Evolutionary conservation across 2,888 invertebrate species (phyloP), one percentile per base, ranked within the genome.

Genomic region (Luperina nickerlii): DNA sequence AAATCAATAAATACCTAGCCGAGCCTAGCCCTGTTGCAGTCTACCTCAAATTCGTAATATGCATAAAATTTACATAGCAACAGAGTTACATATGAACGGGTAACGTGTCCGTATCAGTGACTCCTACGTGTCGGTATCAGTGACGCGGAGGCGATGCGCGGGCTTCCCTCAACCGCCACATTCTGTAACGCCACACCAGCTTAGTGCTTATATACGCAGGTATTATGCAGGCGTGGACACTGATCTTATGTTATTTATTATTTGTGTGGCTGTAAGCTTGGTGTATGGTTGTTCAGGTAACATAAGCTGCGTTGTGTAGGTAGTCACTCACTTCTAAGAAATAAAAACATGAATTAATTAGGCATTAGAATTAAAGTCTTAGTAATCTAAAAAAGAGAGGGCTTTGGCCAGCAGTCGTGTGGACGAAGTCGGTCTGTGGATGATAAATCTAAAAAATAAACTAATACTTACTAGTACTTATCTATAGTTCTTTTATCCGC

Each of bases 151-250:
- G 73, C 67, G n/a, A 69, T 15, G 48, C 68, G 63, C 32, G 18
- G 75, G 66, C 82, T 76, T 79, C 81, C 62, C 65, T 63, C 70
- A 27, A 62, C 66, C 75, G 42, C 77, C 38, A 32, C 79, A 54
- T 85, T 79, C 82, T 80, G 82, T 77, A 87, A 84, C 62, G 27
- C 54, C 42, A 77, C 15, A 72, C 70, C 78, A 74, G 77, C 77
- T 77, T 77, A 51, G 27, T 20, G 27, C 63, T 11, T 32, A 81
- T 32, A 81, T 2, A 74, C 65, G 15, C 45, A 74, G 32, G 73
- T 60, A 65, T 48, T 15, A 51, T 27, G 13, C 74, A 79, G 76
- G 74, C 80, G 83, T 72, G 72, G 63, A 77, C 69, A 60, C 18
- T 27, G 15, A 60, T 63, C 38, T 11, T 62, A 62, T 38, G 15